A percentile compares a stretch with the other conserved stretches of the same genome.
Conservation (phyloP, 2,888 invertebrate species). For the Tuta absoluta region DNA sequence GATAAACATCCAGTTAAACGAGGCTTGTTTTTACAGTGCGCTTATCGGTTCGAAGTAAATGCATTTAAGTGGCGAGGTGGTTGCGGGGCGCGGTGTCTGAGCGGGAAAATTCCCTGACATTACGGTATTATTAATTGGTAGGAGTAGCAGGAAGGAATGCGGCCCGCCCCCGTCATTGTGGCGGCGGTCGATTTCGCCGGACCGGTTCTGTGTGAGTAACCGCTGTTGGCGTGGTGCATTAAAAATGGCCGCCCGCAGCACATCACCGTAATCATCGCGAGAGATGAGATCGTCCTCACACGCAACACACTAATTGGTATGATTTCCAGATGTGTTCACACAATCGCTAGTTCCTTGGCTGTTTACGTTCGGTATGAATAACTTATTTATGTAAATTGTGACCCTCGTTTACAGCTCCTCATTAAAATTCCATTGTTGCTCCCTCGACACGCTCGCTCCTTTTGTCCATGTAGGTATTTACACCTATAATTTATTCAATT, state of each 20-base stretch:
- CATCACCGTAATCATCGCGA: conserved; percentile 54
- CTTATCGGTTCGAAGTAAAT: conserved; percentile 29
- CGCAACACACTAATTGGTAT: conserved; percentile 40
- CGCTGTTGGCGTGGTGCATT: conserved; percentile 42
- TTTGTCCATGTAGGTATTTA: conserved; percentile 56
- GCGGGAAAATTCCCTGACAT: conserved; percentile 31
- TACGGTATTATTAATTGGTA: conserved; percentile 33
- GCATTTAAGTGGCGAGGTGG: conserved; percentile 29
- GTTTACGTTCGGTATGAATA: conserved; percentile 69
- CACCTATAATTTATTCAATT: conserved; percentile 40
- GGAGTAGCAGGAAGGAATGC: conserved; percentile 45
- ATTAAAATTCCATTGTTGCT: conserved; percentile 75
- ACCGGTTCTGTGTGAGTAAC: conserved; percentile 52
- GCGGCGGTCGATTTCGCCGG: conserved; percentile 41
- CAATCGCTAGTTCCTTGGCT: conserved; percentile 49
- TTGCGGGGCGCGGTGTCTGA: conserved; percentile 21
- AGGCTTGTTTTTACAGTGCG: conserved; percentile 27
- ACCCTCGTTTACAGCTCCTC: conserved; percentile 66
- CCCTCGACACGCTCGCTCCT: conserved; percentile 55
- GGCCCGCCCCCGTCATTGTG: conserved; percentile 34
- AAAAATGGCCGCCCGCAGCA: conserved; percentile 49
- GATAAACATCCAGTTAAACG: conserved; percentile 33
- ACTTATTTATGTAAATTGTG: conserved; percentile 73
- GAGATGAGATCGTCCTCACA: conserved; percentile 50
- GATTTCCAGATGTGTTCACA: conserved; percentile 49